Base-by-base conservation (phyloP, 2,113 vertebrate species). In the Proteles cristata region DNA sequence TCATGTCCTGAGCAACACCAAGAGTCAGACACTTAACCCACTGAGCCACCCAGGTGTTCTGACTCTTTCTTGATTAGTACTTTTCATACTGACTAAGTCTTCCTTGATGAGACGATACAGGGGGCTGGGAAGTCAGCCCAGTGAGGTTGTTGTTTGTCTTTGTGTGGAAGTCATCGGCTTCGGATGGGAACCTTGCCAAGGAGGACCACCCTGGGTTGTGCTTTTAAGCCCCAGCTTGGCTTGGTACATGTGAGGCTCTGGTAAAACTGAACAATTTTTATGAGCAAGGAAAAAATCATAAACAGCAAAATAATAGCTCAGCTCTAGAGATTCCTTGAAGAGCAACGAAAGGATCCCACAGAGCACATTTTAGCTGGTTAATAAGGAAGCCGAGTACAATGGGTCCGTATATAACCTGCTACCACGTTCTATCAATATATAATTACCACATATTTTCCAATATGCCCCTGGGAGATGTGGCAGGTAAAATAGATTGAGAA, bases 361-460 rank as follows among this genome's bases (percentile, higher is more conserved):
- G 92, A 98, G 97, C 71, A 88, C 97, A 96, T 97, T 98, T 94
- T 93, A 97, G 88, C 94, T 97, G 96, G 97, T 97, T 99, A 98
- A 98, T 98, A 97, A 98, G 98, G 97, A 98, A 96, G 97, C 97
- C 88, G 97, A 98, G 88, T 90, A 69, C 80, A 96, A 81, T 87
- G 94, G 92, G 97, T 93, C 97, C 31, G 1, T 61, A 96, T 94
- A 86, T 96, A 97, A 97, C 84, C 97, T 65, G 39, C 55, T 97
- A 80, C 97, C 95, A 97, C 97, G 83, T 97, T 93, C 96, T 97
- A 97, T 98, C 96, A 98, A 97, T 97, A 88, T 96, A 82, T 98
- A 98, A 98, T 98, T 97, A 98, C 97, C 97, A 89, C 91, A 96
- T 97, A 91, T 98, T 98, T 98, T 98, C 94, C 96, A 94, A 68